Base-by-base conservation (phyloP, 1,140 invertebrate genomes). In the Tetramorium simillimum region DNA sequence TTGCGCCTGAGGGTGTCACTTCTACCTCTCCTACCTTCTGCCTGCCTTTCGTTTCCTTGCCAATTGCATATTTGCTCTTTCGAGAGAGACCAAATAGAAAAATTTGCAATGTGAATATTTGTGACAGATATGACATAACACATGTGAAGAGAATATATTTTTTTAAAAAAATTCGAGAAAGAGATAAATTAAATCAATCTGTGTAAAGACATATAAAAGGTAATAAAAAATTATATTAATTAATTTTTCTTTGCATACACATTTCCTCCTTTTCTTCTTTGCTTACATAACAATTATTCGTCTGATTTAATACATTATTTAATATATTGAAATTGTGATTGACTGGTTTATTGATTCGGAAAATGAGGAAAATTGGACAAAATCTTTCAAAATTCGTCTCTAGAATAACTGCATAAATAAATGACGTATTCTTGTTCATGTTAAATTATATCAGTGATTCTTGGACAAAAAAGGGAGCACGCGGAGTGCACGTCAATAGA, bases 21-120 rank as follows among this genome's bases (percentile, higher is more conserved):
- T 80, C 63, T 87, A 86, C 84, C 78, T 81, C 86, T 86, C 78
- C 58, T 43, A 51, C 72, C 28, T 28, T 1, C 28, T 80, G 73
- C 73, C 58, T 91, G 63, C 84, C 56, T 88, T 88, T 72, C 33
- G 63, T 65, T 73, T 85, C 69, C 67, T 62, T 75, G 46, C 73
- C 24, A 87, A 85, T 89, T 82, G 87, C 89, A 92, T 91, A 88
- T 93, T 93, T 93, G 90, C 73, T 85, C 78, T 91, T 92, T 82
- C 70, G 82, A 75, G 85, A 89, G 88, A 89, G 88, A 87, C 58
- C 60, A 86, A 73, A 88, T 93, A 86, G 88, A 91, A 93, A 91
- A 92, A 93, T 70, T 81, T 69, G 49, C 46, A n/a, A 67, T n/a
- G 53, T 40, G 73, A 58, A 60, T 63, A 33, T 63, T 63, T 51